These are phyloP conservation scores for Polypterus senegalus DNA, from an alignment of 2,113 vertebrate genomes.

Conservation along the genomic window DNA sequence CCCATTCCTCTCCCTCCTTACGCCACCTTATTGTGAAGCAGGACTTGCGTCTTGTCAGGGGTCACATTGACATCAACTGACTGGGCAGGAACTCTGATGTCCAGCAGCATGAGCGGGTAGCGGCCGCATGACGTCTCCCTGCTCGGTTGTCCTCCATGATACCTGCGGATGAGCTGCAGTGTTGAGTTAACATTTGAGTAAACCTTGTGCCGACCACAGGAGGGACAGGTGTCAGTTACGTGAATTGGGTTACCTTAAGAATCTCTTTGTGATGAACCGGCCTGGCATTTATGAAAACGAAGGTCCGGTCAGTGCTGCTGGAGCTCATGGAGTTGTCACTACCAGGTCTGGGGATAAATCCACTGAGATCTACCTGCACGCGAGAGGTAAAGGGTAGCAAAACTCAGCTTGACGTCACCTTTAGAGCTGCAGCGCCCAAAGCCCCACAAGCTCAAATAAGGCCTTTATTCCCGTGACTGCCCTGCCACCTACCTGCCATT, in stretches of 20 bases:
- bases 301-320: conserved; percentile 69
- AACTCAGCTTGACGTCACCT: too few relatives aligned
- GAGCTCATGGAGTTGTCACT: conserved; percentile 60
- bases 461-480: not conserved
- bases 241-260: conserved; percentile 64
- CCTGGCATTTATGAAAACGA: conserved; percentile 75
- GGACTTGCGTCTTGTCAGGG: conserved; percentile 86
- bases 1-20: not conserved
- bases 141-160: conserved; percentile 6
- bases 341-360: conserved; percentile 75
- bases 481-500: too few relatives aligned
- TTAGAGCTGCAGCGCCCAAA: not conserved
- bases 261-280: conserved; percentile 84
- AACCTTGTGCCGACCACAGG: not conserved
- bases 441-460: not conserved
- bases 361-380: conserved; percentile 68
- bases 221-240: too few relatives aligned
- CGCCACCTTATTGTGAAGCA: conserved; percentile 81
- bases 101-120: conserved; percentile 72
- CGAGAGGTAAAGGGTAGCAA: conserved; percentile 15
- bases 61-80: conserved; percentile 83
- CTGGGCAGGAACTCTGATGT: conserved; percentile 63
- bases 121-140: conserved; percentile 51
- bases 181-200: not conserved
- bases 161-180: too few relatives aligned